Percentiles rank a stretch among this genome's conserved stretches.
phyloP scores from a whole-genome alignment of 2,113 vertebrate genomes.

The Oreochromis aureus region DNA sequence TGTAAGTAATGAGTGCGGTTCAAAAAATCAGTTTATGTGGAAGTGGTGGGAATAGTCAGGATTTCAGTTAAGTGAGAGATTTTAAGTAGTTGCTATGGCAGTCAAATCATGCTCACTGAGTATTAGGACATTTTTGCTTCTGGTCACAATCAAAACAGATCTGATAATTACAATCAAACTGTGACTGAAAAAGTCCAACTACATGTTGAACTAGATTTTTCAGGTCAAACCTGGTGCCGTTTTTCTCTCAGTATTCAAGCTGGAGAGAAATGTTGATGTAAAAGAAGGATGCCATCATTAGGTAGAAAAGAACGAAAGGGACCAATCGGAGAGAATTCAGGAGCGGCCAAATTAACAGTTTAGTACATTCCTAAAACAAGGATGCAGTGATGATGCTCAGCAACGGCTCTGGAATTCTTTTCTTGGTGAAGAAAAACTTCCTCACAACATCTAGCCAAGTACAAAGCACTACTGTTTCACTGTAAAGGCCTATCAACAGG shows the following conservation, averaged over 20 bases:
- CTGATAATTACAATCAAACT: neutral
- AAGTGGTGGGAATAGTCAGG: neutral
- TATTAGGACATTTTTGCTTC: neutral
- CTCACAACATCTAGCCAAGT: neutral
- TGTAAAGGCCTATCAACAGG: neutral
- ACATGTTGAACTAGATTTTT: neutral
- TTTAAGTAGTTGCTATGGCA: neutral
- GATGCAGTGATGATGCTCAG: neutral
- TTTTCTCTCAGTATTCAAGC: neutral
- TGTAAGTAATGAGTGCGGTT: neutral
- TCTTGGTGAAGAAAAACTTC: neutral
- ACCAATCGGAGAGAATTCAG: neutral
- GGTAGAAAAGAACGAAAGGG: neutral
- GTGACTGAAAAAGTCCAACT: neutral
- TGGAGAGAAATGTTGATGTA: neutral
- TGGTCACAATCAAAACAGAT: neutral
- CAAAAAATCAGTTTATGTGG: neutral
- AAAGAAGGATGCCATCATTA: neutral
- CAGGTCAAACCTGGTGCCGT: accelerated
- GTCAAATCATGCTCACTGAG: neutral
- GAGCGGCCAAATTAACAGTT: neutral
- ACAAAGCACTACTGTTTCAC: neutral
- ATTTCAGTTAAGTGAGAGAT: neutral
- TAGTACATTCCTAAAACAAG: neutral
- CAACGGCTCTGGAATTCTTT: neutral